phyloP scores from a whole-genome alignment of 2,888 invertebrate species.

The Lycia hirtaria region DNA sequence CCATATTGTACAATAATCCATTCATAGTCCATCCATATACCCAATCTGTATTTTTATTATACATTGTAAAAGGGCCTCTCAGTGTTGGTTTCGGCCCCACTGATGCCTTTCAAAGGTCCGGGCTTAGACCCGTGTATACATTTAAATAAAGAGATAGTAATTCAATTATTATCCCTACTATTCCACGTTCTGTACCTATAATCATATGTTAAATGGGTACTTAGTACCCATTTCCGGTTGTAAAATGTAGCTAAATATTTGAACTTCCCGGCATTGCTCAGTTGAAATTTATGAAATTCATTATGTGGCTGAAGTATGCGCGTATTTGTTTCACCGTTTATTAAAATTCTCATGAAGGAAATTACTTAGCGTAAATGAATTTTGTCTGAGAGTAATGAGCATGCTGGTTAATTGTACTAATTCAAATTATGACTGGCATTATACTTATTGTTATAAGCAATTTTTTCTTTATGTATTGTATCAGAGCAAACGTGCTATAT shows the following conservation, averaged over 20 bases:
- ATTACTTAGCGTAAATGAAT: conserved; percentile 4
- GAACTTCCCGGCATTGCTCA: not conserved
- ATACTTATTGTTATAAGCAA: too few species aligned
- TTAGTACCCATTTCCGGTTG: not conserved
- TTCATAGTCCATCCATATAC: too few species aligned
- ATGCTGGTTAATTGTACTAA: not conserved
- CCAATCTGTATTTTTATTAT: too few species aligned
- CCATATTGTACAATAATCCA: too few species aligned
- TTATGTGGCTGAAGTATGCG: not conserved
- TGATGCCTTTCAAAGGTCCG: too few species aligned
- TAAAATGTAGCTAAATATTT: not conserved
- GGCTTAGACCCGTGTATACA: too few species aligned
- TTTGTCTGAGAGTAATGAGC: not conserved
- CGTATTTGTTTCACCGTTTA: not conserved
- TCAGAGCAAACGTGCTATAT: too few species aligned
- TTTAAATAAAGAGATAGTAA: too few species aligned
- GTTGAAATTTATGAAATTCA: not conserved
- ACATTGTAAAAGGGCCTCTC: too few species aligned
- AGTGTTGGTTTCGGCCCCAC: too few species aligned
- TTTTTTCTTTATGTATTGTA: too few species aligned
- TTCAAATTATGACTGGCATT: not conserved
- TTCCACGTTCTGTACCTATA: not conserved
- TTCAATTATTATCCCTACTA: too few species aligned
- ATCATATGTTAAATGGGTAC: not conserved
- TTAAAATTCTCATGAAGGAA: not conserved